These are phyloP conservation scores for Poecilia velifera DNA, from an alignment of 2,797 vertebrate genomes.

Conservation along the genomic window DNA sequence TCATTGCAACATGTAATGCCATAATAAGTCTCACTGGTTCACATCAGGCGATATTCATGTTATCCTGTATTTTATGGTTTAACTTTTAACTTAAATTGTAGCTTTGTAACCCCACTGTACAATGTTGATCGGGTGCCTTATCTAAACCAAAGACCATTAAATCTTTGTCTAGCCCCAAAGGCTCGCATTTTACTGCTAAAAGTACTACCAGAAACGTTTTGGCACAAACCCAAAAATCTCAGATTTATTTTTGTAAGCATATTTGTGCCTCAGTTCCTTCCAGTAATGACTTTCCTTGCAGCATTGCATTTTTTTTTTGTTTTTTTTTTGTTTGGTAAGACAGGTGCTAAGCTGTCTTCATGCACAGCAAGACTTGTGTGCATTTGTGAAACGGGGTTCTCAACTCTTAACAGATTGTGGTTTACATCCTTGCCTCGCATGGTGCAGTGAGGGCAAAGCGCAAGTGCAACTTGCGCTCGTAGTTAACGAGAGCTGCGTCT, in stretches of 20 bases:
- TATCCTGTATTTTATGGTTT: conserved; percentile 42
- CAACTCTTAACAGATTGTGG: conserved; percentile 63
- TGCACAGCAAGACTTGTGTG: conserved; percentile 36
- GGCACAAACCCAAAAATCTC: conserved; percentile 37
- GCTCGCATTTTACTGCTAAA: conserved; percentile 28
- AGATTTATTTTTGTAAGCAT: conserved; percentile 37
- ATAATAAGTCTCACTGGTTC: conserved; percentile 59
- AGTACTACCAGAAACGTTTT: conserved; percentile 34
- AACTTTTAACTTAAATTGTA: conserved; percentile 28
- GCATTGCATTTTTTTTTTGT: conserved; percentile 9
- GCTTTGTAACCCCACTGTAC: conserved; percentile 33
- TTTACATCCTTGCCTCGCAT: conserved; percentile 60
- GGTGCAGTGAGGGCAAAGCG: conserved; percentile 53
- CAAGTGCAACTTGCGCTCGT: conserved; percentile 44
- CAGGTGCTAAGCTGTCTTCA: conserved; percentile 68
- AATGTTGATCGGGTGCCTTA: conserved; percentile 70
- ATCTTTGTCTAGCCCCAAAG: conserved; percentile 51
- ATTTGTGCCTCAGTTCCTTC: conserved; percentile 49
- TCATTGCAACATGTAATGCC: conserved; percentile 46
- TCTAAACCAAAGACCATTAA: conserved; percentile 72
- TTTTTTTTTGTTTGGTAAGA: conserved; percentile 24
- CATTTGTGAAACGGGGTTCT: conserved; percentile 52
- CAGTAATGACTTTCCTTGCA: conserved; percentile 39
- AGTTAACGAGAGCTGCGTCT: conserved; percentile 40
- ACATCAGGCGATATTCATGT: conserved; percentile 41